Base-by-base conservation (phyloP, 2,888 invertebrate genomes). In the Melinopterus prodromus region DNA sequence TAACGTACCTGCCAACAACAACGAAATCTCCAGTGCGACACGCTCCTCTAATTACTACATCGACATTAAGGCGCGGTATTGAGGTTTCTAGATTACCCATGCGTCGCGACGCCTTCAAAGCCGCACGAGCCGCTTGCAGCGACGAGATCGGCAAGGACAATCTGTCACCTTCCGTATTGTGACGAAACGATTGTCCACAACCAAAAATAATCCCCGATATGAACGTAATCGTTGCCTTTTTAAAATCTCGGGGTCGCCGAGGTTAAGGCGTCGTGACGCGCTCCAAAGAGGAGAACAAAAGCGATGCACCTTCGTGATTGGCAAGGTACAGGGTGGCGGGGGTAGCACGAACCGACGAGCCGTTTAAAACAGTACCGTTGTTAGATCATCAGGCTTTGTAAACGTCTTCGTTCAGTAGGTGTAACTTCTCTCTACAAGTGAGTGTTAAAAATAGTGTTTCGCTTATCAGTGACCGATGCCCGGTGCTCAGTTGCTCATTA, bases 361-460 rank as follows among this genome's bases (percentile, higher is more conserved):
- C 83, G 86, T 86, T 88, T 88, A 88, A 87, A 87, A 87, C 87
- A 84, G 86, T 87, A 85, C 86, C 81, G 79, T 83, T 85, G 85
- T 85, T 85, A 85, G 85, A 86, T 84, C 85, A 85, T 84, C 83
- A 83, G 82, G 84, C 84, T 85, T 82, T 81, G 83, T 80, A 82
- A 83, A 85, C 83, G 83, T 84, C 83, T 83, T 83, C 83, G 81
- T 82, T 82, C 82, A 82, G 79, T 75, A 81, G 76, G 82, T 80
- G 75, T 78, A 69, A 80, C 78, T 69, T 76, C 80, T 78, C 36
- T 76, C 76, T n/a, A 78, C 71, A 16, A 78, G 81, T 81, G 81
- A 80, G 81, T 74, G 74, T 81, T 81, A 81, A 74, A 80, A 79
- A 79, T 81, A 81, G 79, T 81, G 79, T 53, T 53, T 53, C 7